Evolutionary conservation across 2,797 vertebrate species (phyloP), one percentile per base, ranked within the genome.

Genomic region (Enteromius afrohamiltoni): DNA sequence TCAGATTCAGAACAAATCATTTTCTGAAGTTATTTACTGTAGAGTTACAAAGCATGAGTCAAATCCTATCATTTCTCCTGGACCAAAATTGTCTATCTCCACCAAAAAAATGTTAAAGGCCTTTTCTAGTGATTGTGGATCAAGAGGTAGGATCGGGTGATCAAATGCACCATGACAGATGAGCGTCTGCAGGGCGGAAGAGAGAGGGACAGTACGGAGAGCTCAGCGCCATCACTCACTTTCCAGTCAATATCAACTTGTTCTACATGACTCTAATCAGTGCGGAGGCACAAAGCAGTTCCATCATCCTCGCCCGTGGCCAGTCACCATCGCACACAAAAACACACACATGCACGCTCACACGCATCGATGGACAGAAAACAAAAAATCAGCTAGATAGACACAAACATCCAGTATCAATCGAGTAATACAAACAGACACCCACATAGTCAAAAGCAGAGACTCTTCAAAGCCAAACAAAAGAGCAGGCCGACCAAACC

Each of bases 261-360:
- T 97, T 98, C 95, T 95, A 98, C 97, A 98, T 95, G 96, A 97
- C 95, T 94, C 95, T 95, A 95, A 97, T 97, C 96, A 96, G 96
- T 95, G 95, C 94, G 95, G 95, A 94, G 95, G 90, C 94, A 91
- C 93, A 96, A 90, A 94, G 95, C 94, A 95, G 94, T 95, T 96
- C 95, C 94, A 96, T 96, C 96, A 96, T 94, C 93, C 93, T 91
- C 91, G 92, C 93, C 94, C 93, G 91, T 87, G 92, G 91, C 91
- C 92, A 89, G 91, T 93, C 93, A 94, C 95, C 95, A 93, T 91
- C 11, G 0, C 55, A 93, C 82, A 82, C 37, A 85, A 76, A 77
- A 37, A 21, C 73, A 40, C 75, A 16, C 81, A 79, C 60, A 29
- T 23, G 6, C 79, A 82, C 23, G 83, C 77, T 75, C 55, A 49